phyloP scores from a whole-genome alignment of 2,113 vertebrate species.

The Salvator merianae region DNA sequence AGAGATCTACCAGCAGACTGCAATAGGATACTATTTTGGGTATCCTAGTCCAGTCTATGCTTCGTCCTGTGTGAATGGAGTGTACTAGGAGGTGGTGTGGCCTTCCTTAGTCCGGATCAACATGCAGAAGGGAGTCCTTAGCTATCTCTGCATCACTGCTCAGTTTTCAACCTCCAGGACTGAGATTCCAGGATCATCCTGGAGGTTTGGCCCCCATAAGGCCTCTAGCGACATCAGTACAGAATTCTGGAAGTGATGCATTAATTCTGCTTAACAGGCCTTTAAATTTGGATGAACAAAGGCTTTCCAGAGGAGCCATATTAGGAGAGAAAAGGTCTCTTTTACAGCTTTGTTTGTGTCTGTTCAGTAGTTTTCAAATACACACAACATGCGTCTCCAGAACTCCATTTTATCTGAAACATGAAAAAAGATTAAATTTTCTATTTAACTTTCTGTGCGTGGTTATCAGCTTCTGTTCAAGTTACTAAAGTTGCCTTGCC shows the following conservation, averaged over 20 bases:
- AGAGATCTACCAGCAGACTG: too few relatives aligned
- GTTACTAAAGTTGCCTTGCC: not conserved
- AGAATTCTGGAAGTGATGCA: not conserved
- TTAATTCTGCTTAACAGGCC: too few relatives aligned
- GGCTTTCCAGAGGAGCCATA: not conserved
- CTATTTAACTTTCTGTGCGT: not conserved
- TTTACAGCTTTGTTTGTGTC: conserved; percentile 23
- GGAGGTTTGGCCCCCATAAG: too few relatives aligned
- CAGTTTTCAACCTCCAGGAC: too few relatives aligned
- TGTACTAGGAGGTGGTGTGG: too few relatives aligned
- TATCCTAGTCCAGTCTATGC: too few relatives aligned
- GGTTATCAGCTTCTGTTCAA: not conserved
- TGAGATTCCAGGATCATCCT: too few relatives aligned
- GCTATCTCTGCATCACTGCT: too few relatives aligned
- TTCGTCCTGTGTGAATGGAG: too few relatives aligned
- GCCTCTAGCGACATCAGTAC: not conserved
- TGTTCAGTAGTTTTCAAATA: conserved; percentile 27
- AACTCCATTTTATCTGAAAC: conserved; percentile 1
- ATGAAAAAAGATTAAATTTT: not conserved
- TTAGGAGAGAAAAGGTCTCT: not conserved
- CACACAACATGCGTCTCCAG: conserved; percentile 24
- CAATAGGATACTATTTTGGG: too few relatives aligned
- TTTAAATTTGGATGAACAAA: not conserved
- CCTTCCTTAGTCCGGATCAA: too few relatives aligned
- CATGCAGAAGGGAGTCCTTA: too few relatives aligned